phyloP scores from a whole-genome alignment of 2,797 vertebrate species.

The Trachops cirrhosus region DNA sequence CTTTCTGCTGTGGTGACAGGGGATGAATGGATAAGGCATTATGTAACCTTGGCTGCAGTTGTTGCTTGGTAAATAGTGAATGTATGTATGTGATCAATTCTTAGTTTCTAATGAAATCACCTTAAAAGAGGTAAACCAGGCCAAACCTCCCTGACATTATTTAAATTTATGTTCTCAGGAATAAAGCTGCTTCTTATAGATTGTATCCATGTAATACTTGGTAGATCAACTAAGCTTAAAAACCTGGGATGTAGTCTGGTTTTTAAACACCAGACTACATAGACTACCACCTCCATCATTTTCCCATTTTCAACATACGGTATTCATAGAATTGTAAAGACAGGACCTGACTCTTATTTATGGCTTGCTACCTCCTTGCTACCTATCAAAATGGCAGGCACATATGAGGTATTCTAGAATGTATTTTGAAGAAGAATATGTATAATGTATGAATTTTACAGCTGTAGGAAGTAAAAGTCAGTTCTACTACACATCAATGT shows the following conservation, averaged over 20 bases:
- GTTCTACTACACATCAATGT: rapidly evolving
- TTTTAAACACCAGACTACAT: not conserved
- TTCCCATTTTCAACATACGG: not conserved
- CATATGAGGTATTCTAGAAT: not conserved
- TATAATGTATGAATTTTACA: not conserved
- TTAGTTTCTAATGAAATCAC: not conserved
- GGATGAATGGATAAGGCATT: not conserved
- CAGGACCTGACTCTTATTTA: not conserved
- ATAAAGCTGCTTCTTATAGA: not conserved
- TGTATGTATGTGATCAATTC: rapidly evolving
- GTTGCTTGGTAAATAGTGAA: not conserved
- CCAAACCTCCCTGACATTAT: not conserved
- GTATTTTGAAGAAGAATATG: not conserved
- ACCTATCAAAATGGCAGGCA: not conserved
- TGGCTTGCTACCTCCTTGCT: not conserved
- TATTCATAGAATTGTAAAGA: not conserved
- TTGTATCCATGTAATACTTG: not conserved
- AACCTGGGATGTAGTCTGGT: not conserved
- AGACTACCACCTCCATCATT: not conserved
- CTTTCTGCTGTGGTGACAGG: not conserved
- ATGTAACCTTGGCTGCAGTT: not conserved
- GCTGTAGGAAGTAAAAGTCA: not conserved
- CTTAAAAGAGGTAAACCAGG: not conserved
- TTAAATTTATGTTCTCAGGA: not conserved
- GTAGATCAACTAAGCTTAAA: not conserved